Percentiles rank a stretch among this genome's conserved stretches.
These are phyloP conservation scores for Drosophila melanocephala DNA, from an alignment of 2,888 invertebrate genomes.

Conservation along the genomic window DNA sequence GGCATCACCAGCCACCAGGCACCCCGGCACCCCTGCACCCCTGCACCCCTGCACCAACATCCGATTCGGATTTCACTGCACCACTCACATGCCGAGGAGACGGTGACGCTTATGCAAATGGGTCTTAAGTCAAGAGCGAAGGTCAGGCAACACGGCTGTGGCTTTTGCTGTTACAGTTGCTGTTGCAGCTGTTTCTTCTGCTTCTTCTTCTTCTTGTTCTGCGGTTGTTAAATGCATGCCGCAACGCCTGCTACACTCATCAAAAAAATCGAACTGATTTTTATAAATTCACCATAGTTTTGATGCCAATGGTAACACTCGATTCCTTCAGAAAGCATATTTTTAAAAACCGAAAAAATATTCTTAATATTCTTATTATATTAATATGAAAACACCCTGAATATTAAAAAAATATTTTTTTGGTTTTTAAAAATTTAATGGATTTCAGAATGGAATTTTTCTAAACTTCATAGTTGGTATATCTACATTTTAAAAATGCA, in stretches of 20 bases:
- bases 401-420: too few species aligned
- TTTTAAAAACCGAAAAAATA: neutral
- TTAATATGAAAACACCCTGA: too few species aligned
- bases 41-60: neutral
- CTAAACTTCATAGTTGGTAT: too few species aligned
- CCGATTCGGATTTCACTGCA: neutral
- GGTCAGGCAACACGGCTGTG: constrained; percentile 43
- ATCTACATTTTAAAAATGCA: neutral
- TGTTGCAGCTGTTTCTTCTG: constrained; percentile 2
- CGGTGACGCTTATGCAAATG: constrained; percentile 70
- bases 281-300: neutral
- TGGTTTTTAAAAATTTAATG: too few species aligned
- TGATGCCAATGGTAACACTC: neutral
- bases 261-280: neutral
- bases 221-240: constrained; percentile 65
- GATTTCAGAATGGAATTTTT: neutral
- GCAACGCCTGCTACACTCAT: constrained; percentile 11
- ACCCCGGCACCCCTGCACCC: neutral
- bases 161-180: neutral
- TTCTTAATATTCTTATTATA: too few species aligned
- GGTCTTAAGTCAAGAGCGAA: constrained; percentile 75
- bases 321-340: neutral
- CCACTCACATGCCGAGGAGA: constrained; percentile 20
- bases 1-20: neutral
- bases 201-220: constrained; percentile 10